These are phyloP conservation scores for Microtus pennsylvanicus DNA, from an alignment of 2,113 vertebrate genomes.

Conservation along the genomic window DNA sequence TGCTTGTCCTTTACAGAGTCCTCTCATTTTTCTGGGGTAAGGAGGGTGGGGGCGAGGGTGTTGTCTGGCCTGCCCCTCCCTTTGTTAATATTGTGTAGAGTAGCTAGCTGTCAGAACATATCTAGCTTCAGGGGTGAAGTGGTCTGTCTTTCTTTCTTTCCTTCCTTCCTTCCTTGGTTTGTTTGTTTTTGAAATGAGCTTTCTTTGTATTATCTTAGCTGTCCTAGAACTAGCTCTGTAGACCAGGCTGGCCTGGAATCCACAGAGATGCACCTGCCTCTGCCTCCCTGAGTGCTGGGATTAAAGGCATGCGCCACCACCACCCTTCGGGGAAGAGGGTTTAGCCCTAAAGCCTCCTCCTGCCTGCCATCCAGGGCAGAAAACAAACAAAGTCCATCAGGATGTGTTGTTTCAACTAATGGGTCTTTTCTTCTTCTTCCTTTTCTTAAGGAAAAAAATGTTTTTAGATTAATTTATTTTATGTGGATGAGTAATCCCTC, in stretches of 20 bases:
- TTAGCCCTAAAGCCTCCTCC: background rate
- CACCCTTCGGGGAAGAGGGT: background rate
- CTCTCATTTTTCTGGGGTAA: background rate
- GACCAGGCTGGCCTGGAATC: background rate
- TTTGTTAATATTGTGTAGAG: background rate
- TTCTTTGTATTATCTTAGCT: background rate
- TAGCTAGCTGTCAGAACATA: background rate
- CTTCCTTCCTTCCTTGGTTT: too few relatives aligned
- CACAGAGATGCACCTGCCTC: background rate
- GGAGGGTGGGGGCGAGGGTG: background rate
- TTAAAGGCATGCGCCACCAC: background rate
- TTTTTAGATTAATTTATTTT: background rate
- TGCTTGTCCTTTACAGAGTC: background rate
- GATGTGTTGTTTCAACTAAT: conserved; percentile 17
- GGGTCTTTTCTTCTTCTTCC: background rate
- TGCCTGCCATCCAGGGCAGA: background rate
- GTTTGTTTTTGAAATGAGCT: background rate
- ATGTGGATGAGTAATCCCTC: background rate
- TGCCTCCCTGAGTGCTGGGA: background rate
- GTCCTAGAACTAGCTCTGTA: background rate
- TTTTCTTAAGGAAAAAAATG: background rate
- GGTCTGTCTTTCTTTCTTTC: background rate
- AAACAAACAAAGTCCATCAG: background rate
- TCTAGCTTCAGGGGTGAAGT: conserved; percentile 4
- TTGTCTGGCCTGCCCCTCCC: background rate